Base-by-base conservation (phyloP, 1,140 invertebrate species). In the Apis mellifera region DNA sequence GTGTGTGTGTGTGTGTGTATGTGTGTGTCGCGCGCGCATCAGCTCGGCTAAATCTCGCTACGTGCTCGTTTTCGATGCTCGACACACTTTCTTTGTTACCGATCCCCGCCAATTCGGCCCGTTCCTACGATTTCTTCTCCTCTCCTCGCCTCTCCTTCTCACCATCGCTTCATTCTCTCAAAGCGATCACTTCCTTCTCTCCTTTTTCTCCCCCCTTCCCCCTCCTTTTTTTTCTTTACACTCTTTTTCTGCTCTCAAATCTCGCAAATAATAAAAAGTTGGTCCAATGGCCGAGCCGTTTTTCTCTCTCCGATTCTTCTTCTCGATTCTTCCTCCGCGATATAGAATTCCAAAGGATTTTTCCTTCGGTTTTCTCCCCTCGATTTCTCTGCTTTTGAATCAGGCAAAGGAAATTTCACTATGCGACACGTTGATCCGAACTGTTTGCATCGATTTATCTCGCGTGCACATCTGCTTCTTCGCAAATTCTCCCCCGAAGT, bases 71-170 rank as follows among this genome's bases (percentile, higher is more conserved):
- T 69, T 55, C 71, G 32, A 50, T 66, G 50, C 48, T 42, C 73
- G 54, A 57, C 71, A 65, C 57, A 76, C 72, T 72, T 69, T 48
- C 76, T 71, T 73, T 65, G 50, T 68, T 26, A 19, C 48, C 50
- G 42, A 62, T 66, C 69, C n/a, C 57, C 21, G 19, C 11, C 50
- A 59, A 59, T 71, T 78, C 54, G 52, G 9, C 15, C 15, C 55
- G 42, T 62, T 42, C 32, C 26, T 9, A 55, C 13, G 17, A 60
- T 74, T 65, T 54, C 26, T 62, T 12, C 42, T 17, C 1, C 5
- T 21, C 19, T 42, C 19, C 42, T 48, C 48, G 65, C 32, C 4
- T 3, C 12, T 9, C n/a, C 64, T 17, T 65, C 74, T 21, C 15
- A 0, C n/a, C 8, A 15, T 19, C n/a, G 9, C 50, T n/a, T 13